Base-by-base conservation (phyloP, 2,888 invertebrate species). In the Cantharis lateralis region DNA sequence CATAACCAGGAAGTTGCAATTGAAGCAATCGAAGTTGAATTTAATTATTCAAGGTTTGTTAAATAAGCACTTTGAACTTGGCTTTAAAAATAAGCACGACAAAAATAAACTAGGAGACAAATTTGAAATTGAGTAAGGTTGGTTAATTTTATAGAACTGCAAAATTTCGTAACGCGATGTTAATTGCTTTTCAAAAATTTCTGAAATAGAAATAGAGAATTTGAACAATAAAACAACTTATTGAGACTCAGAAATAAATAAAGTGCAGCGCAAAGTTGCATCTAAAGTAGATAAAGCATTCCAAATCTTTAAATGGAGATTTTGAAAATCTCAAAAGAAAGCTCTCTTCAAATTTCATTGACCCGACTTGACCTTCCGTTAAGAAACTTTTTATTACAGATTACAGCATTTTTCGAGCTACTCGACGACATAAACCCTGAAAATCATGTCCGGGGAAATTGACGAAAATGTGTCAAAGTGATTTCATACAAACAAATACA, bases 11-110 rank as follows among this genome's bases (percentile, higher is more conserved):
- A 66, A 66, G 64, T 66, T 66, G 24, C n/a, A 20, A 20, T 24
- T n/a, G 16, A 20, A 24, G 64, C 24, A 66, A 66, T 66, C 64
- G 11, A 66, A 20, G 16, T 66, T 66, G 64, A 66, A 24, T 66
- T 66, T 66, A 20, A 66, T 28, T 28, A 28, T 16, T 66, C 24
- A 66, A 66, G 64, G 64, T n/a, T 66, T 24, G 18, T 24, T n/a
- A 66, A 66, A 66, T 66, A 66, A 61, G 48, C 61, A 70, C 70
- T 71, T 71, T 71, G 71, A 71, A 71, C 71, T 71, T 71, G 71
- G 26, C 24, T 24, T 71, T 26, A n/a, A 71, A 71, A 71, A 26
- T 63, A 66, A 10, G 24, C 13, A 66, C n/a, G 20, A 18, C 24
- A n/a, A 66, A 66, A 66, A 66, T 66, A 66, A 66, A 11, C 48